Evolutionary conservation across 1,140 invertebrate genomes (phyloP).

Genomic region (Hyphantria cunea): DNA sequence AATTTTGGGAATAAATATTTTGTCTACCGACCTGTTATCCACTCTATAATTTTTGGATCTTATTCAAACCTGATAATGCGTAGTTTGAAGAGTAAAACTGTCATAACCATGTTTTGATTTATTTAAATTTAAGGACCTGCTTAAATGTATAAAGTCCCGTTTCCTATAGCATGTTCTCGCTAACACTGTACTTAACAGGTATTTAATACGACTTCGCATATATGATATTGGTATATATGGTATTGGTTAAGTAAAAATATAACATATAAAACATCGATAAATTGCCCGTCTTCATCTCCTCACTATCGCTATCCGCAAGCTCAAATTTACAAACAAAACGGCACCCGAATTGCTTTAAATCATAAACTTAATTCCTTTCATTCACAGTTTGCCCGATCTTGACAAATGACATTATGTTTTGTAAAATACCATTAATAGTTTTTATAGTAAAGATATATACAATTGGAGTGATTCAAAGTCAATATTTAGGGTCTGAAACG

Average conservation of each 20-base stretch:
- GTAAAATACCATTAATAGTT: neutral
- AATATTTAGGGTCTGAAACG: conserved; percentile 37
- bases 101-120: too few species aligned
- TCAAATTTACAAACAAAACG: conserved; percentile 18
- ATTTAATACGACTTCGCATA: neutral
- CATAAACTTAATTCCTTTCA: conserved; percentile 16
- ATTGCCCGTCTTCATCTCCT: neutral
- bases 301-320: neutral
- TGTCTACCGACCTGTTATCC: too few species aligned
- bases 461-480: conserved; percentile 23
- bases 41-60: too few species aligned
- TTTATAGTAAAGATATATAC: conserved; percentile 23
- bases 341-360: neutral
- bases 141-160: neutral
- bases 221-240: too few species aligned
- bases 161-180: too few species aligned
- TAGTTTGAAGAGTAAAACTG: too few species aligned
- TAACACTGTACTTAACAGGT: neutral
- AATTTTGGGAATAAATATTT: too few species aligned
- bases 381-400: neutral
- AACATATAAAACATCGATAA: neutral
- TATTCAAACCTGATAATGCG: too few species aligned
- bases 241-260: too few species aligned
- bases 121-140: neutral
- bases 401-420: conserved; percentile 33